These are phyloP conservation scores for Dasyornis broadbenti DNA, from an alignment of 2,113 vertebrate species.

Conservation along the genomic window DNA sequence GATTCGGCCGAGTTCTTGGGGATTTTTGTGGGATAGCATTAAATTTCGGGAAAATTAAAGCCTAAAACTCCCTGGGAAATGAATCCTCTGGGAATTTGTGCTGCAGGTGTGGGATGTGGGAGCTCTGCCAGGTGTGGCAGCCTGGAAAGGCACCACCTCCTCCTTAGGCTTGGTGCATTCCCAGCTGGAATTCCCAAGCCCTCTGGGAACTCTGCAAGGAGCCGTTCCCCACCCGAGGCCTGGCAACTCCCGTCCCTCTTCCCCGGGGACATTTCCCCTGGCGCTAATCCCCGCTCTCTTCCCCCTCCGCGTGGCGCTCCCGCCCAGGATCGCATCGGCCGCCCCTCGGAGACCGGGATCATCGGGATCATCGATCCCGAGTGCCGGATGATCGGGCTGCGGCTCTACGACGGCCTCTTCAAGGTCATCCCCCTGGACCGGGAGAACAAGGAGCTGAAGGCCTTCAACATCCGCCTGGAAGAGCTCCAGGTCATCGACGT, in stretches of 20 bases:
- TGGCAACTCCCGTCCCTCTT: neutral
- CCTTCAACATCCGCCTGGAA: conserved; percentile 96
- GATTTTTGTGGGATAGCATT: neutral
- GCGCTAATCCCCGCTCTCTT: rapidly evolving
- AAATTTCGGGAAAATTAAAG: neutral
- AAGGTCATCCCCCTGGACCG: conserved; percentile 96
- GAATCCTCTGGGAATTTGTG: neutral
- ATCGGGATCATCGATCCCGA: conserved; percentile 98
- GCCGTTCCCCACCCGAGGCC: neutral
- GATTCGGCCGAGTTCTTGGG: neutral
- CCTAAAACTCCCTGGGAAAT: neutral
- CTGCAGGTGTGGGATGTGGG: neutral
- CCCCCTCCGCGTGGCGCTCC: rapidly evolving
- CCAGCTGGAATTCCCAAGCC: neutral
- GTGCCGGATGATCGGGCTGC: conserved; percentile 95
- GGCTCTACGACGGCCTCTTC: conserved; percentile 95
- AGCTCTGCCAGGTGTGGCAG: neutral
- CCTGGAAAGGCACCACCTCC: rapidly evolving
- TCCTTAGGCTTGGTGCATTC: neutral
- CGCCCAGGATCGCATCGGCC: conserved; percentile 91
- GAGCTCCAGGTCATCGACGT: conserved; percentile 98
- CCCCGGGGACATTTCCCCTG: too few species aligned
- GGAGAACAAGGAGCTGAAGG: conserved; percentile 95
- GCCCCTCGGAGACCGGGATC: conserved; percentile 95
- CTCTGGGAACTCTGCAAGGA: neutral